phyloP scores from a whole-genome alignment of 2,113 vertebrate species.

The Lipophrys pholis region DNA sequence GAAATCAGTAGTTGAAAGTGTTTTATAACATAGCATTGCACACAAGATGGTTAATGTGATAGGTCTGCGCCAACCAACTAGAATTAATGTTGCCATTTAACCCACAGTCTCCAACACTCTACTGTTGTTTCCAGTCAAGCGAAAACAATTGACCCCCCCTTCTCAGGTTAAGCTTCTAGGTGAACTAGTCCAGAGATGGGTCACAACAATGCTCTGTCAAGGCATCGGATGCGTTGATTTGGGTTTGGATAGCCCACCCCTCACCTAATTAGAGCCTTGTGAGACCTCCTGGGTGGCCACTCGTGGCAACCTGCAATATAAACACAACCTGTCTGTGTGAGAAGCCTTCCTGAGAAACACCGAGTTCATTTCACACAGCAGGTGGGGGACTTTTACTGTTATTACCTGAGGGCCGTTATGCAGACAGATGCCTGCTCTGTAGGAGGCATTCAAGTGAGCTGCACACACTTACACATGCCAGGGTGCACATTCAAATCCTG shows the following conservation, averaged over 20 bases:
- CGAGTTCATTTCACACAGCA: conserved; percentile 65
- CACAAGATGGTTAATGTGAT: not conserved
- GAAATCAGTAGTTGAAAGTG: too few relatives aligned
- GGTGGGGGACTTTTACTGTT: conserved; percentile 72
- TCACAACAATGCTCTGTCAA: conserved; percentile 39
- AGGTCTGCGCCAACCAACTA: not conserved
- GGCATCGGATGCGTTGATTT: conserved; percentile 48
- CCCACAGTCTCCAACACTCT: not conserved
- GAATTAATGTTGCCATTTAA: conserved; percentile 10
- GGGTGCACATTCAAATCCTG: conserved; percentile 16
- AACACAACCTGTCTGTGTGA: conserved; percentile 65
- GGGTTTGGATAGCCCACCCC: conserved; percentile 59
- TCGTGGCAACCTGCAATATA: conserved; percentile 61
- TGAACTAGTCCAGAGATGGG: conserved; percentile 49
- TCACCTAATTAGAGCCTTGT: conserved; percentile 71
- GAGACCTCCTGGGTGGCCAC: conserved; percentile 53
- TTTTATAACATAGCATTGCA: not conserved
- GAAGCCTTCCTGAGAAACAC: conserved; percentile 50
- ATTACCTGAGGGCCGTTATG: conserved; percentile 76
- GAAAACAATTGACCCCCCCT: conserved; percentile 24
- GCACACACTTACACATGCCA: conserved; percentile 42
- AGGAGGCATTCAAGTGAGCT: conserved; percentile 55
- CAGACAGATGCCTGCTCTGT: conserved; percentile 79
- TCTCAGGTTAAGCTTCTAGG: conserved; percentile 35
- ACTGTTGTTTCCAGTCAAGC: conserved; percentile 22